A percentile compares a stretch with the other conserved stretches of the same genome.
These are phyloP conservation scores for Scleropages formosus DNA, from an alignment of 2,797 vertebrate species.

Conservation along the genomic window DNA sequence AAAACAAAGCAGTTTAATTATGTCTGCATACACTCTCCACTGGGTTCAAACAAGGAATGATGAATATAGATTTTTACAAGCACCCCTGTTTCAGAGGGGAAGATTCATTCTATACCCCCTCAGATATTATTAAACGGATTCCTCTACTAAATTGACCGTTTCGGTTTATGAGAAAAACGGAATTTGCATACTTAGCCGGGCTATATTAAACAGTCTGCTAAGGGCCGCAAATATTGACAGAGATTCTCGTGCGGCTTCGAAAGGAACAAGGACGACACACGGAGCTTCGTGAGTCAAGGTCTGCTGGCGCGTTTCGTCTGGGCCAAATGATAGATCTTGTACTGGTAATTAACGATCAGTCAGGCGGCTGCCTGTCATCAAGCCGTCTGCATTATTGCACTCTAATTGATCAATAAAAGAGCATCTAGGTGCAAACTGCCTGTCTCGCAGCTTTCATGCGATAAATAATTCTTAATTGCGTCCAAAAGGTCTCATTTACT, in stretches of 20 bases:
- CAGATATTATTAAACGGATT: slow-evolving; percentile 1
- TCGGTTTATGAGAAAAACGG: no score
- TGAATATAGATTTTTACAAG: no score
- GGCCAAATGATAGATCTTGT: not conserved
- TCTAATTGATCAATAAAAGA: slow-evolving; percentile 15
- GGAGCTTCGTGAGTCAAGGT: no score
- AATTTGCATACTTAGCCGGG: no score
- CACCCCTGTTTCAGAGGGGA: no score
- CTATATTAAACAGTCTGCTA: no score
- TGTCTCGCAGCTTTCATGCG: slow-evolving; percentile 11
- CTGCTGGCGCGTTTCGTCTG: not conserved
- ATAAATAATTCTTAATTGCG: slow-evolving; percentile 16
- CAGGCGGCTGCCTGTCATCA: not conserved
- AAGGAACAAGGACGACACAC: no score
- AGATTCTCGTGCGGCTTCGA: no score
- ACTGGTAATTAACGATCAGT: slow-evolving; percentile 27
- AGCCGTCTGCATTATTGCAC: slow-evolving; percentile 3
- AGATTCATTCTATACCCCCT: not conserved
- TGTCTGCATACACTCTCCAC: no score
- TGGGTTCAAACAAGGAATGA: no score
- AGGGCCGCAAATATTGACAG: no score
- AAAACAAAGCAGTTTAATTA: no score
- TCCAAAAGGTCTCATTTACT: slow-evolving; percentile 17
- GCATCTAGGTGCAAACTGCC: not conserved
- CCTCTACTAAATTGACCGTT: not conserved